Percentiles rank a stretch among this genome's conserved stretches.
These are phyloP conservation scores for Enhydra lutris DNA, from an alignment of 2,113 vertebrate species.

Conservation along the genomic window DNA sequence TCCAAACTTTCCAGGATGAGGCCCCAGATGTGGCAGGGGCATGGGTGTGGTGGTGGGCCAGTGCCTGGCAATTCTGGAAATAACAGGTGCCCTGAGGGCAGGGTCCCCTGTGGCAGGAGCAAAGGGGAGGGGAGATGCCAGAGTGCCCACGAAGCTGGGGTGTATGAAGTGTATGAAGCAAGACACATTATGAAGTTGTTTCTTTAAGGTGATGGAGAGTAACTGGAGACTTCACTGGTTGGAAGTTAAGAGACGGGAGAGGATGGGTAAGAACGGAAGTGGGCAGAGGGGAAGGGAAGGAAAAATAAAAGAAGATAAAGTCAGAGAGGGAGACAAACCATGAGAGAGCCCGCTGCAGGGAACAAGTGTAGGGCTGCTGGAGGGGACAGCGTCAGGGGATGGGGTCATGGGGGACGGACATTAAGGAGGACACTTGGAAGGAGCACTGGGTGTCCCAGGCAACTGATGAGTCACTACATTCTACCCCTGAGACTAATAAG, in stretches of 20 bases:
- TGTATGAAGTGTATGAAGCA: no score
- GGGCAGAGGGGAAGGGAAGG: neutral
- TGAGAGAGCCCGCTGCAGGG: neutral
- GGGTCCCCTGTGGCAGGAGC: no score
- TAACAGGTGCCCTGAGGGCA: neutral
- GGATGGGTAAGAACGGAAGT: neutral
- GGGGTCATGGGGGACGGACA: neutral
- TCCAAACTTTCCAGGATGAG: no score
- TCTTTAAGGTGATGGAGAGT: neutral
- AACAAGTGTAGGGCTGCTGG: neutral
- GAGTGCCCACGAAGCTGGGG: neutral
- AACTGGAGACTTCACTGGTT: neutral
- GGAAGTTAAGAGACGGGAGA: neutral
- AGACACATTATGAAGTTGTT: no score
- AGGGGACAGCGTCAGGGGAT: neutral
- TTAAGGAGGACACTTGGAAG: neutral
- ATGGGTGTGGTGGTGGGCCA: rapidly evolving
- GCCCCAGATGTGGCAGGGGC: neutral
- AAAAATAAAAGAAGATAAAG: neutral
- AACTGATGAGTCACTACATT: neutral
- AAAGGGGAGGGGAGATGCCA: rapidly evolving
- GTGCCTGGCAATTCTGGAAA: neutral
- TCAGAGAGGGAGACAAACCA: neutral
- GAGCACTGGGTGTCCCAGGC: neutral
- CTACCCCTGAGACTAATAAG: neutral